Percentiles rank a stretch among this genome's conserved stretches.
These are phyloP conservation scores for Osmerus eperlanus DNA, from an alignment of 2,113 vertebrate species.

Conservation along the genomic window DNA sequence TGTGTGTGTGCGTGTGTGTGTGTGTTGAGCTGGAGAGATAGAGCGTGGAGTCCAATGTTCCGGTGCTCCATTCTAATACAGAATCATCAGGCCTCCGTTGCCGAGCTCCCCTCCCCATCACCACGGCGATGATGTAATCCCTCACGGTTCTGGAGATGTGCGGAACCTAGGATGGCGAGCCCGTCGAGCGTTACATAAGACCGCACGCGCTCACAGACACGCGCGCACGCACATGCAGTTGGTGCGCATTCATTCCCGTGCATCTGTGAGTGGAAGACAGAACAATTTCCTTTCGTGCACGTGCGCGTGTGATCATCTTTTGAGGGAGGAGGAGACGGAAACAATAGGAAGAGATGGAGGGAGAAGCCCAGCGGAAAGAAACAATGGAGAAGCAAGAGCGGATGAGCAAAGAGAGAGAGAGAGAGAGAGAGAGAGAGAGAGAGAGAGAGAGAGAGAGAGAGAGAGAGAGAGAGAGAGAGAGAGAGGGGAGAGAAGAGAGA, in stretches of 20 bases:
- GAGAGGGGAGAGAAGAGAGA: not conserved
- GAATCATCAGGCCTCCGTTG: constrained; percentile 38
- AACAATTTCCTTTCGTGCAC: no score
- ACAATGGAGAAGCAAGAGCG: not conserved
- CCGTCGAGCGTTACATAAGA: constrained; percentile 44
- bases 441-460: not conserved
- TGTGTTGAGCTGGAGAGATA: not conserved
- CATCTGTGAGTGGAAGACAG: no score
- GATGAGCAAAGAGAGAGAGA: not conserved
- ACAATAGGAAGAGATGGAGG: not conserved
- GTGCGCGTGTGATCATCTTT: not conserved
- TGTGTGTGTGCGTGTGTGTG: not conserved
- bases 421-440: not conserved
- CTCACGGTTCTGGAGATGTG: constrained; percentile 39
- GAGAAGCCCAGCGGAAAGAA: not conserved
- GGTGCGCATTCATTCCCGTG: no score
- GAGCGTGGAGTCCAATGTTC: constrained; percentile 6
- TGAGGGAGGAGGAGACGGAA: not conserved
- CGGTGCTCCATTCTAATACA: constrained; percentile 32
- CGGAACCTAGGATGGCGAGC: constrained; percentile 43
- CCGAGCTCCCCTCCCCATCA: constrained; percentile 31
- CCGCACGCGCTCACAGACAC: not conserved
- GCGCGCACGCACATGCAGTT: not conserved
- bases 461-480: not conserved
- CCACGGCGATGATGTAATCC: constrained; percentile 62